Evolutionary conservation across 2,113 vertebrate genomes (phyloP).

Genomic region (Gallinago media): DNA sequence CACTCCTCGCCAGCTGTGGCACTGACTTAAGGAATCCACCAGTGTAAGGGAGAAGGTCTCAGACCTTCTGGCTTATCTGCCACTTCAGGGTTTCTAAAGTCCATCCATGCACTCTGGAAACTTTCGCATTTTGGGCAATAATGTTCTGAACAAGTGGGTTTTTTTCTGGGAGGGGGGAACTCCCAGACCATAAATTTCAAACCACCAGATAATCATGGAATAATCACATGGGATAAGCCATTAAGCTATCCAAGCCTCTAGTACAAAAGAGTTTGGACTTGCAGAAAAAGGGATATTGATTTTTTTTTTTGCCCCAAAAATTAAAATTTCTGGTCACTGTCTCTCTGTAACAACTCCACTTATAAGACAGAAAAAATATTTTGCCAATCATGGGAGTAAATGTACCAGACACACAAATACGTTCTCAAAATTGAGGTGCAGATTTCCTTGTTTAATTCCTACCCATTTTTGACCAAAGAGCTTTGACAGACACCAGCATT

Average conservation of each 20-base stretch:
- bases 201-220: background rate
- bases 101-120: background rate
- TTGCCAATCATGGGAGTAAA: background rate
- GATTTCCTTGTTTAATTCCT: background rate
- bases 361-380: background rate
- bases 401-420: background rate
- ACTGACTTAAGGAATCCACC: background rate
- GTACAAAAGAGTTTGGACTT: background rate
- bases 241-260: background rate
- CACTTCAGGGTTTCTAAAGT: background rate
- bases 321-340: background rate
- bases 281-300: background rate
- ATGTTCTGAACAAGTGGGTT: background rate
- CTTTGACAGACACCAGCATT: background rate
- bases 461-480: background rate
- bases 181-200: background rate
- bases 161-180: background rate
- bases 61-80: background rate
- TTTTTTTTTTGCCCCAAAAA: rapidly evolving
- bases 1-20: background rate
- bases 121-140: background rate
- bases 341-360: background rate
- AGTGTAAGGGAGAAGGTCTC: background rate
- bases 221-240: background rate
- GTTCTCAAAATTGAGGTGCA: background rate